Evolutionary conservation across 2,888 invertebrate species (phyloP), one percentile per base, ranked within the genome.

Genomic region (Pristionchus maxplancki): DNA sequence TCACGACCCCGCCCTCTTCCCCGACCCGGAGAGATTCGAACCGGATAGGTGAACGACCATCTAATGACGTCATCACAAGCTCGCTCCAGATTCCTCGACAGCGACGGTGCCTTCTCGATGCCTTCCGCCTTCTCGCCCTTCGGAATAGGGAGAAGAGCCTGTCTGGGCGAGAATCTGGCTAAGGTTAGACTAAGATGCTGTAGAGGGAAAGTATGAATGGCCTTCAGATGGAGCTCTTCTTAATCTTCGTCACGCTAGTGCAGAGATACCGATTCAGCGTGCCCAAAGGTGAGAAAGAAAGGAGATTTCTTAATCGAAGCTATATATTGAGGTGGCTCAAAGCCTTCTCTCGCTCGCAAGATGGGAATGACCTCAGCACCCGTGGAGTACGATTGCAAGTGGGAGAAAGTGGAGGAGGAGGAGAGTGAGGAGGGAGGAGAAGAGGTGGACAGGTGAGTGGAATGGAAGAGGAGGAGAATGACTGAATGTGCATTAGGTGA

Each of bases 171-270:
- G 81, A 84, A 89, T 62, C 87, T 92, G 74, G 92, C 92, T 6
- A 40, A 64, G 40, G 85, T 64, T 20, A 31, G 24, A 13, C 53
- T n/a, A n/a, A n/a, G n/a, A n/a, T n/a, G n/a, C n/a, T n/a, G n/a
- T n/a, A n/a, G n/a, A n/a, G n/a, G n/a, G n/a, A n/a, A n/a, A n/a
- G n/a, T n/a, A n/a, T n/a, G n/a, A n/a, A n/a, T n/a, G n/a, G n/a
- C n/a, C n/a, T n/a, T n/a, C n/a, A n/a, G 67, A 90, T 91, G 90
- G 92, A 92, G 64, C 85, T 92, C 44, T 90, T 81, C 89, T 83
- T 92, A 67, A 89, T 92, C 48, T 88, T 92, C 58, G 89, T 89
- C 15, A 78, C 92, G 17, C 86, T 92, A 81, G 48, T 92, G 31
- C 91, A 92, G 74, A 88, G 91, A 48, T 92, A 92, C 71, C 40